Percentiles rank a stretch among this genome's conserved stretches.
Evolutionary conservation across 1,140 invertebrate genomes (phyloP).

Genomic region (Camponotus pennsylvanicus): DNA sequence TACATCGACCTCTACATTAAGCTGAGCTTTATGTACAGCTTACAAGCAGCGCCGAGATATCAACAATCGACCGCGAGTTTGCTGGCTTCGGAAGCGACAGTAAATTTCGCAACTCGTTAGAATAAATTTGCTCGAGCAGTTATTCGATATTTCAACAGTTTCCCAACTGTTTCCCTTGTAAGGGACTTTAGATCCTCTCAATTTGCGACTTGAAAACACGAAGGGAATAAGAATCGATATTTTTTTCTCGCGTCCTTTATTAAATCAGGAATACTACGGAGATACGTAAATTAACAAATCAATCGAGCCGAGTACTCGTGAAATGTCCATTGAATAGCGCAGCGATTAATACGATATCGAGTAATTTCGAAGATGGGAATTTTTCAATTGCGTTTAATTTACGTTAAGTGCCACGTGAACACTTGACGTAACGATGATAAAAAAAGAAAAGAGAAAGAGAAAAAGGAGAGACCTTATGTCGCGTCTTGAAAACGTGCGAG

Average conservation of each 20-base stretch:
- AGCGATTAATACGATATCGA: neutral
- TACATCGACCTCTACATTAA: conserved; percentile 5
- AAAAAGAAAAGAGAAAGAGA: neutral
- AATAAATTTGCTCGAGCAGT: neutral
- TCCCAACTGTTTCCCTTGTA: neutral
- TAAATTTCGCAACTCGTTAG: neutral
- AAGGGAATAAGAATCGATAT: too few species aligned
- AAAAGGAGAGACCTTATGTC: too few species aligned
- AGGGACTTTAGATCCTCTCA: too few species aligned
- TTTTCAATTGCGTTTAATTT: conserved; percentile 7
- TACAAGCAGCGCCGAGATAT: neutral
- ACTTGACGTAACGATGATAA: neutral
- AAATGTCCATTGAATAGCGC: neutral
- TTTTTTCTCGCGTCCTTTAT: neutral
- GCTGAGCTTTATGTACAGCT: neutral
- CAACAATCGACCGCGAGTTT: neutral
- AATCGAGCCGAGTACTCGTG: neutral
- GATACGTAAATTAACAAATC: neutral
- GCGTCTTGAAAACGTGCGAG: neutral
- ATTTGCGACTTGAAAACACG: too few species aligned
- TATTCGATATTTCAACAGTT: too few species aligned
- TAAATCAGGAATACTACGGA: neutral
- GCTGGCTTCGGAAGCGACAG: neutral
- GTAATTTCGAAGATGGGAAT: neutral
- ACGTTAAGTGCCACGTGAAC: too few species aligned